phyloP scores from a whole-genome alignment of 2,113 vertebrate genomes.

The Anguilla rostrata region DNA sequence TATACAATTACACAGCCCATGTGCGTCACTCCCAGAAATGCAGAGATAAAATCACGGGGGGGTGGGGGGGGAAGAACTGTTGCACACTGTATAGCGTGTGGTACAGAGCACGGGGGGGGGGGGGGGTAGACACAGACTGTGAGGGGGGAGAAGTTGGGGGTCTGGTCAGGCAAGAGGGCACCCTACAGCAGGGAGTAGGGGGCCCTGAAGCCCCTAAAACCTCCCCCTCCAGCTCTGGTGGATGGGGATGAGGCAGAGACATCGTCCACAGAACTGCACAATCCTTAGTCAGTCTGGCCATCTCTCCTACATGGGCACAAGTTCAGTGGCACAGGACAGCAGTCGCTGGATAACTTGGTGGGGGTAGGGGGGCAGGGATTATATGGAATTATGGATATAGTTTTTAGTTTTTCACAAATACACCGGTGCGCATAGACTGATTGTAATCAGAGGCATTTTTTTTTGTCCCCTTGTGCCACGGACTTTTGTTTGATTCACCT shows the following conservation, averaged over 20 bases:
- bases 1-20: neutral
- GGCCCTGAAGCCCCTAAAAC: neutral
- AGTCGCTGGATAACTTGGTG: neutral
- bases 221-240: neutral
- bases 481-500: neutral
- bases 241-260: neutral
- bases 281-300: neutral
- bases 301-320: neutral
- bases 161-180: neutral
- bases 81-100: neutral
- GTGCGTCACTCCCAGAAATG: neutral
- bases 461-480: neutral
- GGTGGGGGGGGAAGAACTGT: neutral
- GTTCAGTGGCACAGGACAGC: neutral
- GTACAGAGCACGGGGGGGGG: neutral
- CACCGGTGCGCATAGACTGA: neutral
- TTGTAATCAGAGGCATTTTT: neutral
- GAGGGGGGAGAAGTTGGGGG: too few species aligned
- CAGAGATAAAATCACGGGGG: constrained; percentile 8
- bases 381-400: neutral
- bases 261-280: neutral
- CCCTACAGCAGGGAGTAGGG: neutral
- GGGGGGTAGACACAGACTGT: neutral
- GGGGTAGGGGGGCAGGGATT: neutral
- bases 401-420: neutral